These are phyloP conservation scores for Mohoua ochrocephala DNA, from an alignment of 2,113 vertebrate genomes.

Conservation along the genomic window DNA sequence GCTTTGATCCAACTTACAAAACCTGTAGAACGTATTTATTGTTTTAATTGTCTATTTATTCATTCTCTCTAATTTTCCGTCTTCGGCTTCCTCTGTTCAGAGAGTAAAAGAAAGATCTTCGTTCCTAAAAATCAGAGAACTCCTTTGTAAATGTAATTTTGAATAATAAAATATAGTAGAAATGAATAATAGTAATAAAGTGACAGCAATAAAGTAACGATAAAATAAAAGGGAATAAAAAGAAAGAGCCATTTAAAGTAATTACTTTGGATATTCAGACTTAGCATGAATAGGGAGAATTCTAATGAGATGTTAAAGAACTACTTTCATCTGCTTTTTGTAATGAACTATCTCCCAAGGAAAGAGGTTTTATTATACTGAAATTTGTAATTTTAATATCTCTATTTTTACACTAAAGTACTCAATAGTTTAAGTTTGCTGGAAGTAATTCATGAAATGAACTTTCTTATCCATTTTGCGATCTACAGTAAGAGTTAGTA, in stretches of 20 bases:
- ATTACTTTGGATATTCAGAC: conserved; percentile 3
- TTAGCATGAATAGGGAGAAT: not conserved
- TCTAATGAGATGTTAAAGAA: conserved; percentile 13
- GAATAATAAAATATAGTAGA: not conserved
- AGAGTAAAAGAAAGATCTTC: not conserved
- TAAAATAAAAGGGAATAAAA: conserved; percentile 1
- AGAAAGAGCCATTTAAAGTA: not conserved
- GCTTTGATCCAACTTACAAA: conserved; percentile 18
- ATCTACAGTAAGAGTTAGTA: not conserved
- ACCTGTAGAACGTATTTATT: conserved; percentile 10
- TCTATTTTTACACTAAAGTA: not conserved
- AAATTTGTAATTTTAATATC: not conserved
- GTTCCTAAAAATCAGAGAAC: not conserved
- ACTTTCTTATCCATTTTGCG: not conserved
- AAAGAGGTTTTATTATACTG: not conserved
- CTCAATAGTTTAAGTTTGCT: not conserved
- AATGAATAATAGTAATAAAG: not conserved
- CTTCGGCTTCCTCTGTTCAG: not conserved
- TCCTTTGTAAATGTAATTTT: not conserved
- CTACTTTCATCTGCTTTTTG: not conserved
- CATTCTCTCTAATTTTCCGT: not conserved
- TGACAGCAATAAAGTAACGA: not conserved
- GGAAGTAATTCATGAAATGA: not conserved
- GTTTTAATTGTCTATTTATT: conserved; percentile 24
- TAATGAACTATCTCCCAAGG: not conserved